phyloP scores from a whole-genome alignment of 2,888 invertebrate genomes.

The Pollenia angustigena region DNA sequence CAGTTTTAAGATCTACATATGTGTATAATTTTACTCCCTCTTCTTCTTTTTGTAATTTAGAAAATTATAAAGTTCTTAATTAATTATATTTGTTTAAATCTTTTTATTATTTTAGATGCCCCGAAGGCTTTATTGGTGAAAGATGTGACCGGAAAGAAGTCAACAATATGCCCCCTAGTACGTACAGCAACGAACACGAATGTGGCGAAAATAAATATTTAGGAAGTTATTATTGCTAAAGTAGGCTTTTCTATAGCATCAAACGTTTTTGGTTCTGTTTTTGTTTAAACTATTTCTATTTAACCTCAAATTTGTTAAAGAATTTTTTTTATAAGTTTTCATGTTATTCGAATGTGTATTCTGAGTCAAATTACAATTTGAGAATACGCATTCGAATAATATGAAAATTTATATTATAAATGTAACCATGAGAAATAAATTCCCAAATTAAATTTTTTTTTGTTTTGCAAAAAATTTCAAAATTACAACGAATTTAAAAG shows the following conservation, averaged over 20 bases:
- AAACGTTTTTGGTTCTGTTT: slow-evolving; percentile 74
- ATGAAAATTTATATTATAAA: too few species aligned
- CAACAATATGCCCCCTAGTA: slow-evolving; percentile 83
- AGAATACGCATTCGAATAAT: too few species aligned
- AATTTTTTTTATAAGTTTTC: slow-evolving; percentile 30
- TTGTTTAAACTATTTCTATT: slow-evolving; percentile 30
- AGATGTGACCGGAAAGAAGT: slow-evolving; percentile 83
- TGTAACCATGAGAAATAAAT: too few species aligned
- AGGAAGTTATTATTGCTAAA: slow-evolving; percentile 85
- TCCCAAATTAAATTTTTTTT: slow-evolving; percentile 30
- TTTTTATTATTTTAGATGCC: slow-evolving; percentile 80
- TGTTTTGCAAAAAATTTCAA: slow-evolving; percentile 19
- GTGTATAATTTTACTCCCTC: too few species aligned
- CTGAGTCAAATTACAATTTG: too few species aligned
- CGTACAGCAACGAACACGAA: slow-evolving; percentile 84
- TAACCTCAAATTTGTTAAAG: slow-evolving; percentile 59
- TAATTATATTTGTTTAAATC: slow-evolving; percentile 2
- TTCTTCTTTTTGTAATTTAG: too few species aligned
- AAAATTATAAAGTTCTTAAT: too few species aligned
- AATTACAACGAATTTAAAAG: slow-evolving; percentile 32
- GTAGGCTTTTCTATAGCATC: slow-evolving; percentile 85
- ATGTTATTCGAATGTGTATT: too few species aligned
- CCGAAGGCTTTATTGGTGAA: slow-evolving; percentile 82
- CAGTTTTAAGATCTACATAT: too few species aligned
- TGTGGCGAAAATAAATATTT: slow-evolving; percentile 82